Base-by-base conservation (phyloP, 30 jellyfish, hydroid and myxozoan species). In the Pelagia noctiluca region DNA sequence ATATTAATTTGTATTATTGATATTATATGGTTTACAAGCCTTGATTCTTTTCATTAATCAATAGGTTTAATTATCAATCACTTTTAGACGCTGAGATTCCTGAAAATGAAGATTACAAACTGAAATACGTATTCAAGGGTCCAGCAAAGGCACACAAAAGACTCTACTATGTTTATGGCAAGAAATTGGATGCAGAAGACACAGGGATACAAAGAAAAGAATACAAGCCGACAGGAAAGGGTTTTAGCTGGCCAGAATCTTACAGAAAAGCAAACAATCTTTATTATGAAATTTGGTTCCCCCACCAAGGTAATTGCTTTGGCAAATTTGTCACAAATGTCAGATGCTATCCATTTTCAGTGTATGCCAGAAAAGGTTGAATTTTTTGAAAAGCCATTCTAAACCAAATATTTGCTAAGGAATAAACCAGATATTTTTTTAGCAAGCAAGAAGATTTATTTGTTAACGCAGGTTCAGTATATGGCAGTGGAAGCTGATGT, bases 231-330 rank as follows among this genome's bases (percentile, higher is more conserved):
- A 48, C 84, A 52, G 96, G 96, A 22, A 88, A 77, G 50, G 96
- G 96, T 12, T 88, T 31, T 38, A 71, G 52, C 50, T 88, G 96
- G 96, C 96, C 96, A 64, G 85, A 88, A 70, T 48, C 95, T 22
- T 94, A 94, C 83, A 97, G 99, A 50, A 88, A 94, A 67, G 96
- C 99, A 0, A 94, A 94, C 76, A 82, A 94, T 76, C 85, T 84
- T 13, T 94, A 94, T 57, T 94, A 94, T 61, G 97, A 93, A 42
- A 89, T 90, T 38, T 49, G 49, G 21, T 83, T 83, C 32, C 92
- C 65, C 0, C 94, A 61, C 29, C 87, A 78, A 78, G 96, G 96
- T 77, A 86, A 65, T 31, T 87, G 68, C 35, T 92, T 86, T 63
- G 50, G 90, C 75, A 97, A 97, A 18, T 66, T 88, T 34, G 98